Percentiles rank a stretch among this genome's conserved stretches.
Conservation (phyloP, 2,113 vertebrate genomes). For the Otocyon megalotis region DNA sequence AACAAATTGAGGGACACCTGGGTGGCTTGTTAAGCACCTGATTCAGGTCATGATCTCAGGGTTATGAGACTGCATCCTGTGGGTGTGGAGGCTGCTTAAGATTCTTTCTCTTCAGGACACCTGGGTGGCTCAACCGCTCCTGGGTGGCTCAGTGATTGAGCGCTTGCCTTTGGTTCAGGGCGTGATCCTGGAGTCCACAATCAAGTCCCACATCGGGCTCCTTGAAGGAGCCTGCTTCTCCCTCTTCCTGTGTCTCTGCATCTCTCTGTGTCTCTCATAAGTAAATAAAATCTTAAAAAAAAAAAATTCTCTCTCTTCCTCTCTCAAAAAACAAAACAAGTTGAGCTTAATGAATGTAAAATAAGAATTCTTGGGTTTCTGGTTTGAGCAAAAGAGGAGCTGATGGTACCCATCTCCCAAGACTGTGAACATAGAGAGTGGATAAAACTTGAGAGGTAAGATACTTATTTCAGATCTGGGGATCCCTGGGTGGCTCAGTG, state of each 20-base stretch:
- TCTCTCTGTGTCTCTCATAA: not conserved
- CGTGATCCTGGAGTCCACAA: no score
- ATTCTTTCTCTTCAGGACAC: not conserved
- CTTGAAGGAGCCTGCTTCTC: no score
- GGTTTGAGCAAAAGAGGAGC: not conserved
- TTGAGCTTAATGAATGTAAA: not conserved
- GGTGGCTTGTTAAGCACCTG: not conserved
- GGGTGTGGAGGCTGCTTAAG: not conserved
- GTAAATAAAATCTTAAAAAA: no score
- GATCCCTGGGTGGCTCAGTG: no score
- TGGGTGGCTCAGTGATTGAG: no score
- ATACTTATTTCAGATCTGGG: not conserved
- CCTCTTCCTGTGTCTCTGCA: not conserved
- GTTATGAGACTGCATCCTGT: not conserved
- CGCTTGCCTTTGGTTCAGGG: no score
- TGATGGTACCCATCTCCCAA: not conserved
- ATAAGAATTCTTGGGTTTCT: slow-evolving; percentile 7
- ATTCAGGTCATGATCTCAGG: not conserved
- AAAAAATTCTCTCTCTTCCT: not conserved
- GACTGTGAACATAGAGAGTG: not conserved
- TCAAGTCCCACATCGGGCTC: no score
- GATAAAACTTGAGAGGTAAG: not conserved
- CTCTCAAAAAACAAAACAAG: not conserved
- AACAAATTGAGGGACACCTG: not conserved
- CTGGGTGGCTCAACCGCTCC: no score